Conservation (phyloP, 2,888 invertebrate genomes). For the Drosophila paucipuncta region DNA sequence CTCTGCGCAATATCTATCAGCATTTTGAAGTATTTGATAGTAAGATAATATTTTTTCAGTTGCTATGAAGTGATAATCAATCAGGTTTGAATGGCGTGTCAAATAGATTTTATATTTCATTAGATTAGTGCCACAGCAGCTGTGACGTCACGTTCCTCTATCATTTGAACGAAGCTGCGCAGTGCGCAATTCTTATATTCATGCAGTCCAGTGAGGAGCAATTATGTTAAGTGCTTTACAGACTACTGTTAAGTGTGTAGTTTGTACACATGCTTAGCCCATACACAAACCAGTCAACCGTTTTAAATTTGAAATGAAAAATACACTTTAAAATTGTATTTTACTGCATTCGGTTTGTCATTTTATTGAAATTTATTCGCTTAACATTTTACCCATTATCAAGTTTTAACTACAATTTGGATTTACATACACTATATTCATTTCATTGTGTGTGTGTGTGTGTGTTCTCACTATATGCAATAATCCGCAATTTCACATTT, state of each 20-base stretch:
- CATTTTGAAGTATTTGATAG: background rate
- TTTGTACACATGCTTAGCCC: background rate
- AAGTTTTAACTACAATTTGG: slow-evolving; percentile 77
- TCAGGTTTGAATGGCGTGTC: background rate
- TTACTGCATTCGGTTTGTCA: slow-evolving; percentile 59
- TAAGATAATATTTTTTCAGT: background rate
- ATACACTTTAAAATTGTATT: slow-evolving; percentile 8
- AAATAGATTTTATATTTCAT: background rate
- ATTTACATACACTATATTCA: slow-evolving; percentile 59
- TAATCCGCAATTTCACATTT: slow-evolving; percentile 19
- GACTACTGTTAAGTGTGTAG: background rate
- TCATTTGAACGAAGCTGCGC: background rate
- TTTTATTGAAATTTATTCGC: slow-evolving; percentile 73
- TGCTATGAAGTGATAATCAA: background rate
- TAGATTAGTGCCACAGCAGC: too few species aligned
- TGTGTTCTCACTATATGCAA: slow-evolving; percentile 17
- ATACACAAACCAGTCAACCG: slow-evolving; percentile 11
- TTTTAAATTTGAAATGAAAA: background rate
- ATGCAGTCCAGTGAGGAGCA: slow-evolving; percentile 16
- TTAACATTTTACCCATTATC: slow-evolving; percentile 72
- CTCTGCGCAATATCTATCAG: background rate
- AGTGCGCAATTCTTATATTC: background rate
- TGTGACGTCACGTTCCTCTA: slow-evolving; percentile 33
- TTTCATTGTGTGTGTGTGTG: slow-evolving; percentile 1
- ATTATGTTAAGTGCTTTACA: slow-evolving; percentile 10